Evolutionary conservation across 2,797 vertebrate genomes (phyloP).

Genomic region (Urosaurus nigricauda): DNA sequence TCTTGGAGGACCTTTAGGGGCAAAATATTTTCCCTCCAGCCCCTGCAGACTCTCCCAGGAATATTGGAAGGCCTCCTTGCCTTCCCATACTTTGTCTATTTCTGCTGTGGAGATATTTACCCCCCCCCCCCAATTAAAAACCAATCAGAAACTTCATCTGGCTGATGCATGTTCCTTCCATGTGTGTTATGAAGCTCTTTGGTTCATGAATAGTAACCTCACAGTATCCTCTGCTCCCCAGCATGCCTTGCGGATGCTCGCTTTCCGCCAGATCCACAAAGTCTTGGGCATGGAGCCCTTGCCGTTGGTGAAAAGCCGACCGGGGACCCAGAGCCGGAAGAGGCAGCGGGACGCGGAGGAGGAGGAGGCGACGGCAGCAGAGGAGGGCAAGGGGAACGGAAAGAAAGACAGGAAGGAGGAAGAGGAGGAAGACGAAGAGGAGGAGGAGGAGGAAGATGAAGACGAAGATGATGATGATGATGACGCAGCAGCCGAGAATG

Average conservation of each 20-base stretch:
- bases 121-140: no score
- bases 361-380: constrained; percentile 69
- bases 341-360: constrained; percentile 74
- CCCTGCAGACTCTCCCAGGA: background rate
- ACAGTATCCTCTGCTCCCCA: constrained; percentile 56
- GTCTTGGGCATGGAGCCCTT: constrained; percentile 83
- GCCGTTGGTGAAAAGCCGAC: constrained; percentile 70
- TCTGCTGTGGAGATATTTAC: no score
- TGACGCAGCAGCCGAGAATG: constrained; percentile 76
- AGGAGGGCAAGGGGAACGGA: constrained; percentile 81
- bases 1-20: no score
- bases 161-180: background rate
- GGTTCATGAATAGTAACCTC: background rate
- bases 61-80: background rate
- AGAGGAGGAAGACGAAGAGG: no score
- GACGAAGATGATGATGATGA: constrained; percentile 46
- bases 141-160: no score
- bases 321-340: constrained; percentile 79
- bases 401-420: constrained; percentile 72
- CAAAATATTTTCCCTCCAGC: background rate
- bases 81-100: no score
- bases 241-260: constrained; percentile 82
- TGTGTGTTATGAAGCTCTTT: background rate
- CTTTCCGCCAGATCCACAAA: constrained; percentile 85
- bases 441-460: no score